phyloP scores from a whole-genome alignment of 2,113 vertebrate species.

The Cebus imitator region DNA sequence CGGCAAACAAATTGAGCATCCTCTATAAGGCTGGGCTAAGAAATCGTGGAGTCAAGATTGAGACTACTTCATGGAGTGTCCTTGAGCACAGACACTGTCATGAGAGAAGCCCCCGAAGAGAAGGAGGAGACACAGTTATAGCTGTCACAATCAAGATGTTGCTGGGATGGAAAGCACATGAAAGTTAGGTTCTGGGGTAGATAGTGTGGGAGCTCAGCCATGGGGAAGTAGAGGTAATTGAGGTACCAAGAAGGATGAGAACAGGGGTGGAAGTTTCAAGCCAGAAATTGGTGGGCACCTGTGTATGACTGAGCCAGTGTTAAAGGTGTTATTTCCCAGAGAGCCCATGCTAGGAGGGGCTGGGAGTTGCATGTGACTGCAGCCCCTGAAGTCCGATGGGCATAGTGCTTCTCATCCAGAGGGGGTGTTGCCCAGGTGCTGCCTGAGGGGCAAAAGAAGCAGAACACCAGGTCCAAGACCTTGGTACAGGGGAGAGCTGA shows the following conservation, averaged over 20 bases:
- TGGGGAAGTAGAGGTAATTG: background rate
- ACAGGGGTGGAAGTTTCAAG: background rate
- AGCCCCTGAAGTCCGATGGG: background rate
- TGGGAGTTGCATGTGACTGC: fast-evolving
- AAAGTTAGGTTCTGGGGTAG: background rate
- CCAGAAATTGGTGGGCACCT: background rate
- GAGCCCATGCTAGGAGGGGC: background rate
- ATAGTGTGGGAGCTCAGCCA: background rate
- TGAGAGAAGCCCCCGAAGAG: background rate
- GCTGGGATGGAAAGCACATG: background rate
- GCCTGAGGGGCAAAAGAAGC: background rate
- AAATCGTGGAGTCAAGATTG: background rate
- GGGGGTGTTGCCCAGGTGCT: fast-evolving
- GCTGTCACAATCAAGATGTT: background rate
- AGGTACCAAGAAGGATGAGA: background rate
- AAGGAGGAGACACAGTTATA: background rate
- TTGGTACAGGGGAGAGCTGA: background rate
- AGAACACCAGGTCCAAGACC: background rate
- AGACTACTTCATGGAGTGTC: background rate
- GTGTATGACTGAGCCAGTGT: background rate
- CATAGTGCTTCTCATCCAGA: background rate
- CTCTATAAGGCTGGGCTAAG: background rate
- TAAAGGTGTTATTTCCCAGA: background rate
- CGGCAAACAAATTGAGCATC: background rate
- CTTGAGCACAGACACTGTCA: background rate